Conservation (phyloP, 2,113 vertebrate genomes). For the Hippocampus zosterae region DNA sequence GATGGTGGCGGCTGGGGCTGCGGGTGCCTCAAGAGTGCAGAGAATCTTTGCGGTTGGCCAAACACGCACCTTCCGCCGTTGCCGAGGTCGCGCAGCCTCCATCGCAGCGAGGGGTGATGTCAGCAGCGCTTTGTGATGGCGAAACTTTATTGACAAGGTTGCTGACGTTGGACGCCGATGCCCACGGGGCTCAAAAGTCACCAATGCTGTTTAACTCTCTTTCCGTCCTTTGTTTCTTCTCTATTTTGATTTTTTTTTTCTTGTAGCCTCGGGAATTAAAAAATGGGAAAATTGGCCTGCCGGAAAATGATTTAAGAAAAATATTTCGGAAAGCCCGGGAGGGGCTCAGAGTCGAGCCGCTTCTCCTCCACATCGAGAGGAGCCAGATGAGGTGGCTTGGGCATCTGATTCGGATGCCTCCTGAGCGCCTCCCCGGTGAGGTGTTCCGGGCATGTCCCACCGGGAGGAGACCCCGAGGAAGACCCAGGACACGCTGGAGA, state of each 20-base stretch:
- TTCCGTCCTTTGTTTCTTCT: background rate
- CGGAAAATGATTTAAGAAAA: background rate
- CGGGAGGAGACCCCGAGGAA: too few relatives aligned
- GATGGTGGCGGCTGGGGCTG: constrained; percentile 46
- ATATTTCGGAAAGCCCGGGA: background rate
- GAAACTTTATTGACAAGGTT: constrained; percentile 76
- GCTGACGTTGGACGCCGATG: constrained; percentile 57
- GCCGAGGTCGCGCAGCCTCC: constrained; percentile 54
- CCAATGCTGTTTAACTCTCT: background rate
- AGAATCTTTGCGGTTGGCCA: constrained; percentile 16
- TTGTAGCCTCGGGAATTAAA: background rate
- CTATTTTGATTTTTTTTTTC: background rate
- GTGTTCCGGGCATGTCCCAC: too few relatives aligned
- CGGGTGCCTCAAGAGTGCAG: constrained; percentile 35
- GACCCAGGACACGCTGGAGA: too few relatives aligned
- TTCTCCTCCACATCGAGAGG: too few relatives aligned
- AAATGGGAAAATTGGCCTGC: background rate
- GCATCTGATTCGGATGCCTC: too few relatives aligned
- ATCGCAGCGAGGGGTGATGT: constrained; percentile 61
- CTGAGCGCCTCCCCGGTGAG: too few relatives aligned
- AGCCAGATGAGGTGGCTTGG: too few relatives aligned
- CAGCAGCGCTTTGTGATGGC: constrained; percentile 58
- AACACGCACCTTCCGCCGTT: constrained; percentile 14
- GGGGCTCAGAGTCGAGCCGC: too few relatives aligned
- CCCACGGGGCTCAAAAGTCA: constrained; percentile 28